These are phyloP conservation scores for Sardina pilchardus DNA, from an alignment of 2,113 vertebrate species.

Conservation along the genomic window DNA sequence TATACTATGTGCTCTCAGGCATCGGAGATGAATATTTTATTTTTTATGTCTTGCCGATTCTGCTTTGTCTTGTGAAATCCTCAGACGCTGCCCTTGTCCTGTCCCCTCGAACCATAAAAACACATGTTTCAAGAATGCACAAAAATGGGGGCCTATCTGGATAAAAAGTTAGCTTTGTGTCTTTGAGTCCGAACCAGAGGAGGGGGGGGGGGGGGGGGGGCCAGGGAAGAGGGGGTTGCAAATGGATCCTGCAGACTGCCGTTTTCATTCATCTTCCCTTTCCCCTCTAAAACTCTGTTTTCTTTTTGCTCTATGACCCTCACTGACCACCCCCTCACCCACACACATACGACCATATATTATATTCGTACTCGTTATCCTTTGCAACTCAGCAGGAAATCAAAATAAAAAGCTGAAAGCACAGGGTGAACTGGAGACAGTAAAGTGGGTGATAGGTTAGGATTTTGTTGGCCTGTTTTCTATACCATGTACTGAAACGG, in stretches of 20 bases:
- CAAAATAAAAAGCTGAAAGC: background rate
- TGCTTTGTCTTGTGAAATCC: background rate
- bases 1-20: background rate
- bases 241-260: conserved; percentile 1
- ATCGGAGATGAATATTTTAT: background rate
- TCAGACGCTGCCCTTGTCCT: background rate
- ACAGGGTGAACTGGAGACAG: background rate
- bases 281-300: background rate
- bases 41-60: background rate
- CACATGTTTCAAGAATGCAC: conserved; percentile 10
- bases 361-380: background rate
- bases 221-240: background rate
- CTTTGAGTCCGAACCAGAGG: background rate
- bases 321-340: background rate
- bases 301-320: conserved; percentile 9
- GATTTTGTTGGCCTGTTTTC: background rate
- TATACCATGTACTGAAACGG: background rate
- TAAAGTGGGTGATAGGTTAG: background rate
- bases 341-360: background rate
- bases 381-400: background rate
- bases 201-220: background rate
- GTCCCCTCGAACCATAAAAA: background rate
- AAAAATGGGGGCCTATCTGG: background rate
- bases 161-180: conserved; percentile 18
- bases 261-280: background rate